phyloP scores from a whole-genome alignment of 2,888 invertebrate genomes.

The Patella caerulea region DNA sequence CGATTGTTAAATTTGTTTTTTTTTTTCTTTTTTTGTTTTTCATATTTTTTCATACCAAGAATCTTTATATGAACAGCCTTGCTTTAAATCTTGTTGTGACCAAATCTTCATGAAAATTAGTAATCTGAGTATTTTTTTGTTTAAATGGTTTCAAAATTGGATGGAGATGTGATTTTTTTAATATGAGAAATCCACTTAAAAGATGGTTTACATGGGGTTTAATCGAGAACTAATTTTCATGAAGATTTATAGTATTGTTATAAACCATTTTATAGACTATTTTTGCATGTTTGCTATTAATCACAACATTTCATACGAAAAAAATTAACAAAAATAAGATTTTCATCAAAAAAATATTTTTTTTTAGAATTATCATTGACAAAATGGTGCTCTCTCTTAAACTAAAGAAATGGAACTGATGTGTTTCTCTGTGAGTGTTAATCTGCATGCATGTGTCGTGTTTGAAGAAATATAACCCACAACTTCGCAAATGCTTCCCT shows the following conservation, averaged over 20 bases:
- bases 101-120: slow-evolving; percentile 7
- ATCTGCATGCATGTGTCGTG: too few relatives aligned
- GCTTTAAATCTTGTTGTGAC: slow-evolving; percentile 1
- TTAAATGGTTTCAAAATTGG: not conserved
- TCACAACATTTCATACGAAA: not conserved
- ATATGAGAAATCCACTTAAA: not conserved
- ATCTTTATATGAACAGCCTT: not conserved
- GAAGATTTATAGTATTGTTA: not conserved
- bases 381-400: not conserved
- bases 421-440: too few relatives aligned
- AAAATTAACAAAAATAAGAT: slow-evolving; percentile 1
- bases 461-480: too few relatives aligned
- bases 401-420: too few relatives aligned
- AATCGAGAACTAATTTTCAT: not conserved
- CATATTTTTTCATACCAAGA: not conserved
- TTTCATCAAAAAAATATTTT: slow-evolving; percentile 5
- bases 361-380: not conserved
- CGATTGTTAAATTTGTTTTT: slow-evolving; percentile 14
- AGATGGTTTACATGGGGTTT: not conserved
- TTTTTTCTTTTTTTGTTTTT: slow-evolving; percentile 9
- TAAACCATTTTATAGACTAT: slow-evolving; percentile 3
- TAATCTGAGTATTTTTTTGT: not conserved
- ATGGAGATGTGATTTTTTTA: not conserved
- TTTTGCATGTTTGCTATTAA: slow-evolving; percentile 9
- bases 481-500: too few relatives aligned